Percentiles rank a stretch among this genome's conserved stretches.
These are phyloP conservation scores for Nesoenas mayeri DNA, from an alignment of 2,113 vertebrate species.

Conservation along the genomic window DNA sequence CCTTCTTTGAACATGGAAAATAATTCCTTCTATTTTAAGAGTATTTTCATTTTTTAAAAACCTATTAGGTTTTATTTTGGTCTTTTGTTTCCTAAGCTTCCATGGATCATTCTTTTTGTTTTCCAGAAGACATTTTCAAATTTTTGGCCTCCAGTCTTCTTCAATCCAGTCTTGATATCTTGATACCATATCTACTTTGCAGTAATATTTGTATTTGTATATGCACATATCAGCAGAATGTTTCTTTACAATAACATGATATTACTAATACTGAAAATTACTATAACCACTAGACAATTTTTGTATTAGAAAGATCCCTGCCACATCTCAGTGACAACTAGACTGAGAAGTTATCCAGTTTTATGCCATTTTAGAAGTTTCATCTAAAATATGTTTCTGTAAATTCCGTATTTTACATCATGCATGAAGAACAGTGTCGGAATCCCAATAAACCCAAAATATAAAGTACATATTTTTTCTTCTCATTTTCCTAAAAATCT, in stretches of 20 bases:
- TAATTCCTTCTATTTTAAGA: neutral
- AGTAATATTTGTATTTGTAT: neutral
- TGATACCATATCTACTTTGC: neutral
- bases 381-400: neutral
- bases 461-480: neutral
- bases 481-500: neutral
- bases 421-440: neutral
- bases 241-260: neutral
- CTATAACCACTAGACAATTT: neutral
- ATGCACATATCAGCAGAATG: neutral
- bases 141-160: neutral
- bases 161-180: neutral
- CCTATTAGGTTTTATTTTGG: neutral
- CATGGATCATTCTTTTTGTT: neutral
- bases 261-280: neutral
- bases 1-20: neutral
- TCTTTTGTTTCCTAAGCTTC: neutral
- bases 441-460: neutral
- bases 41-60: neutral
- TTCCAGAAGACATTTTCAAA: neutral
- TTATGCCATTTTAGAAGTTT: neutral
- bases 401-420: neutral
- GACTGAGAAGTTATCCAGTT: neutral
- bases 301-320: neutral
- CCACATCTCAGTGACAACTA: neutral